Conservation (phyloP, 2,888 invertebrate genomes). For the Metacarcinus magister region DNA sequence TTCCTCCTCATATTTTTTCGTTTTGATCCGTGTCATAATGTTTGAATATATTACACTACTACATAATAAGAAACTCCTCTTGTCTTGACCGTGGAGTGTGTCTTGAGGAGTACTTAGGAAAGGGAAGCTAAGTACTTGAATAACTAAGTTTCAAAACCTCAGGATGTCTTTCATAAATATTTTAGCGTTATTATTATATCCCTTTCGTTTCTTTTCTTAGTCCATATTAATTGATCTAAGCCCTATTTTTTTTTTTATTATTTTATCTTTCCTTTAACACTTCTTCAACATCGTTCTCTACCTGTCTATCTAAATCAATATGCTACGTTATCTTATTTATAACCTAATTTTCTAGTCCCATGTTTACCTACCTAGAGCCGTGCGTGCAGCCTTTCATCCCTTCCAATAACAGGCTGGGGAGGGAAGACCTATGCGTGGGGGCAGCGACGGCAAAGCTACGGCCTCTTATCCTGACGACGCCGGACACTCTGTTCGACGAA, state of each 20-base stretch:
- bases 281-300: no score
- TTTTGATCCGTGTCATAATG: not conserved
- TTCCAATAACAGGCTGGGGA: not conserved
- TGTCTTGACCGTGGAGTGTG: not conserved
- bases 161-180: no score
- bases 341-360: not conserved
- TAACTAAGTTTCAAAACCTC: no score
- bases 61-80: not conserved
- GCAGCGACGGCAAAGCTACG: not conserved
- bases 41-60: not conserved
- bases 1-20: not conserved
- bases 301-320: not conserved
- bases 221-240: not conserved
- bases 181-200: not conserved
- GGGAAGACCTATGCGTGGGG: not conserved
- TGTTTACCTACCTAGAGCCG: not conserved
- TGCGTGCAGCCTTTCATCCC: not conserved
- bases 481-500: not conserved
- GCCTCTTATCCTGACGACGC: not conserved
- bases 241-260: not conserved
- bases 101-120: no score
- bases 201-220: not conserved
- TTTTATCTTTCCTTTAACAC: not conserved
- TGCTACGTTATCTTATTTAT: not conserved
- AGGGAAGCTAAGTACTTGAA: no score